Base-by-base conservation (phyloP, 2,113 vertebrate genomes). In the Gambusia affinis region DNA sequence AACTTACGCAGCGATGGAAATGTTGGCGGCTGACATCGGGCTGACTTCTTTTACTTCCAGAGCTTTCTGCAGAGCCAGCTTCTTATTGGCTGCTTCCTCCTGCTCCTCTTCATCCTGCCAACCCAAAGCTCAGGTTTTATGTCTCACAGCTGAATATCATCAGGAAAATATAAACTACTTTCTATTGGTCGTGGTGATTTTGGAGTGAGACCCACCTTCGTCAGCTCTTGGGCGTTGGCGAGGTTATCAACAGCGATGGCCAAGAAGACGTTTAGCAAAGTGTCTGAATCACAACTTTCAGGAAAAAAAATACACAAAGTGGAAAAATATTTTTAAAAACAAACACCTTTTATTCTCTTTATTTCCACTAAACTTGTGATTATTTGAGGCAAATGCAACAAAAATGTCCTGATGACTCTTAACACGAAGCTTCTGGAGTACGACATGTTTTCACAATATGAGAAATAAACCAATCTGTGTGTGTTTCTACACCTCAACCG, bases 1-100 rank as follows among this genome's bases (percentile, higher is more conserved):
- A 61, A 94, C 98, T 99, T 96, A 99, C 98, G 97, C 95, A 2
- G 97, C 91, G 0, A 99, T 96, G 30, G 98, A 99, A 85, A 99
- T 96, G 91, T 97, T 99, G 24, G 97, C 95, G 0, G 97, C 98
- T 0, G 98, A 99, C 92, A 98, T 95, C 8, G 98, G 98, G 84
- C 98, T 99, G 87, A 99, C 98, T 92, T 99, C 98, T 0, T 98
- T 98, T 82, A 98, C 98, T 87, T 99, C 98, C 91, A 97, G 94
- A 80, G 98, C 98, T 81, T 99, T 99, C 54, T 99, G 98, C 82
- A 99, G 93, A 4, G 98, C 98, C 0, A 99, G 95, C 87, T 97
- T 99, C 88, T 99, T 98, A 71, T 97, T 99, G 90, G 97, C 97
- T 37, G 97, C 97, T 81, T 98, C 96, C 79, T 99, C 98, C 94